Evolutionary conservation across 2,113 vertebrate genomes (phyloP).

Genomic region (Colius striatus): DNA sequence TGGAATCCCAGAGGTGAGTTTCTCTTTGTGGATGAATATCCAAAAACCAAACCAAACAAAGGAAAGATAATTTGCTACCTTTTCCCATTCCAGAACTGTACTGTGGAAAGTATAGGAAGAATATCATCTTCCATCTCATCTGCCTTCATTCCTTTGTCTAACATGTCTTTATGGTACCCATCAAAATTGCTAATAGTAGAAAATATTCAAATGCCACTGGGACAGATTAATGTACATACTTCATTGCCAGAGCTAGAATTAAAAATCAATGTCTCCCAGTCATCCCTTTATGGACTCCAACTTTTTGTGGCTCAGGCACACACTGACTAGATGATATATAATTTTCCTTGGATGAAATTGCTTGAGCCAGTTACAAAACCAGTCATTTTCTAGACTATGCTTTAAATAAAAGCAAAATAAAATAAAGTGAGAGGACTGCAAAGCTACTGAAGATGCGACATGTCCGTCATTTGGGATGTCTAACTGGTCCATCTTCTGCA

Average conservation of each 20-base stretch:
- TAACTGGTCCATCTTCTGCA: neutral
- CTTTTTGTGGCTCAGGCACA: neutral
- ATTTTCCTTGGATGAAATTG: neutral
- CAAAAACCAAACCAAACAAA: neutral
- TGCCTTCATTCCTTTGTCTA: neutral
- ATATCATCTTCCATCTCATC: neutral
- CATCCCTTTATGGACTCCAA: neutral
- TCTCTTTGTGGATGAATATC: neutral
- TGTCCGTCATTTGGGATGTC: neutral
- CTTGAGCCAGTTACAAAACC: neutral
- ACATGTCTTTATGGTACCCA: neutral
- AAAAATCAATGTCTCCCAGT: neutral
- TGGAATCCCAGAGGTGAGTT: slow-evolving; percentile 95
- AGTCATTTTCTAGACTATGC: neutral
- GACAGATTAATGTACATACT: neutral
- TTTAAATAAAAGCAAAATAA: neutral
- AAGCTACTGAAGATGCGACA: neutral
- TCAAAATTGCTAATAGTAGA: neutral
- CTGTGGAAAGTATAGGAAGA: neutral
- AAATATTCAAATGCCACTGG: neutral
- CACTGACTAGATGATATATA: neutral
- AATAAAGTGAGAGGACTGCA: neutral
- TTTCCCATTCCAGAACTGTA: neutral
- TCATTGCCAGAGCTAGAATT: neutral
- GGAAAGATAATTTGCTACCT: neutral